Conservation (phyloP, 2,888 invertebrate genomes). For the Perizoma flavofasciatum region DNA sequence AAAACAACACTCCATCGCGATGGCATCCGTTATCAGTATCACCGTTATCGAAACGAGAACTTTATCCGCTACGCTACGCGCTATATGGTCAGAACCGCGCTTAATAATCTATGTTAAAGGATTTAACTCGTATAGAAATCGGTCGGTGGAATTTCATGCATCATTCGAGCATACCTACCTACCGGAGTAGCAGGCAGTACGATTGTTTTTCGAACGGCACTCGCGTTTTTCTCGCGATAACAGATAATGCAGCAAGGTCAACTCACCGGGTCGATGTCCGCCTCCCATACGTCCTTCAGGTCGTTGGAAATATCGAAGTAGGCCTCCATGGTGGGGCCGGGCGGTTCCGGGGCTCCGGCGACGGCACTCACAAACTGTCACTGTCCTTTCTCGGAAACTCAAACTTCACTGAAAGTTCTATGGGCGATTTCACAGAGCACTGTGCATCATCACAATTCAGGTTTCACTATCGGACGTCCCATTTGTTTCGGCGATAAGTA, state of each 20-base stretch:
- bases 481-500: constrained; percentile 73
- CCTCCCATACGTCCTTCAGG: constrained; percentile 92
- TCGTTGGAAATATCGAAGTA: constrained; percentile 90
- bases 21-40: constrained; percentile 37
- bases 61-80: constrained; percentile 34
- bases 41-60: constrained; percentile 37
- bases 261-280: constrained; percentile 93
- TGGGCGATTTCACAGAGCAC: constrained; percentile 60
- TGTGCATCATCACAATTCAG: constrained; percentile 70
- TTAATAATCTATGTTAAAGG: constrained; percentile 33
- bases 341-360: constrained; percentile 66
- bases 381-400: constrained; percentile 63
- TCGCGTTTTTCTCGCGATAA: constrained; percentile 53
- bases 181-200: constrained; percentile 26
- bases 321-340: constrained; percentile 86
- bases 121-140: constrained; percentile 36
- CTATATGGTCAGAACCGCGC: constrained; percentile 22
- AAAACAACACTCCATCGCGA: constrained; percentile 53
- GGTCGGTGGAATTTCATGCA: constrained; percentile 31
- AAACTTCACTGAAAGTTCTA: constrained; percentile 54
- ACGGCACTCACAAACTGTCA: constrained; percentile 71
- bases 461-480: constrained; percentile 74
- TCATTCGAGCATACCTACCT: constrained; percentile 19
- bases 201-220: constrained; percentile 32
- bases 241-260: constrained; percentile 65